phyloP scores from a whole-genome alignment of 2,888 invertebrate species.

The Polyommatus icarus region DNA sequence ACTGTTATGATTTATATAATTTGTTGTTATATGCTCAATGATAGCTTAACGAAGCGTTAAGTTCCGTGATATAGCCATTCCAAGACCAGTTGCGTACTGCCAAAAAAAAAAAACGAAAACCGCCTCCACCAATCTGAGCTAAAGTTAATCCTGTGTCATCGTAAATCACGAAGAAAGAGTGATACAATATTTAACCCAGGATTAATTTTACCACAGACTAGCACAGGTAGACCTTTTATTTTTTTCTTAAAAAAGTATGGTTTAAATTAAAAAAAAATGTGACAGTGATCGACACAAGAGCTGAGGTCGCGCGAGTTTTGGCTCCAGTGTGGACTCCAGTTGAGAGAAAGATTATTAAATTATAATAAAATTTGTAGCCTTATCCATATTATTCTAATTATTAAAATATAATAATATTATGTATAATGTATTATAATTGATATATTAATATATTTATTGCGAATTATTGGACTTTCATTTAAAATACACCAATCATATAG shows the following conservation, averaged over 20 bases:
- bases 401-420: conserved; percentile 54
- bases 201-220: too few relatives aligned
- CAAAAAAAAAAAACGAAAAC: background rate
- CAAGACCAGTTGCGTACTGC: conserved; percentile 14
- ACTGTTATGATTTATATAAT: background rate
- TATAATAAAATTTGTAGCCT: conserved; percentile 70
- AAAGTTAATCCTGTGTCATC: background rate
- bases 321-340: conserved; percentile 48
- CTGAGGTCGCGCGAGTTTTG: conserved; percentile 33
- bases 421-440: conserved; percentile 66
- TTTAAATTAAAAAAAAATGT: background rate
- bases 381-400: conserved; percentile 71
- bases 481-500: background rate
- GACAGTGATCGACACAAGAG: background rate
- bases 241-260: background rate
- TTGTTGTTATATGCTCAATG: conserved; percentile 27
- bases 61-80: conserved; percentile 27
- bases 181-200: too few relatives aligned
- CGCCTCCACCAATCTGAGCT: background rate
- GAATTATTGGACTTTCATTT: conserved; percentile 47
- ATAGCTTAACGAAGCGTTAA: conserved; percentile 18
- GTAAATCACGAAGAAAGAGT: too few relatives aligned
- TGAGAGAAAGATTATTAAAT: conserved; percentile 62
- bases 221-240: background rate
- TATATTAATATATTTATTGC: conserved; percentile 76